phyloP scores from a whole-genome alignment of 37 sponge, comb jelly and placozoan genomes.

The Spongilla lacustris region DNA sequence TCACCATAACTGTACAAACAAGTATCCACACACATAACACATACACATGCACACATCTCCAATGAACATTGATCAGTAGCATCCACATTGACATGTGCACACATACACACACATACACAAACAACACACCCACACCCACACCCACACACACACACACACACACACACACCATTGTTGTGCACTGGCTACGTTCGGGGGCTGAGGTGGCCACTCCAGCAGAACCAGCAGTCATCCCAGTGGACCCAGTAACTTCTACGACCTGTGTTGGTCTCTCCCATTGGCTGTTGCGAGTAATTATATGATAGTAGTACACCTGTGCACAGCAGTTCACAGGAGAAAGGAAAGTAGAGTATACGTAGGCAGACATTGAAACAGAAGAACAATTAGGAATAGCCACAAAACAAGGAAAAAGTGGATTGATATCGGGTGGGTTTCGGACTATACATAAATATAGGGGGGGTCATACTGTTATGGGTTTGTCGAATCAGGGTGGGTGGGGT shows the following conservation, averaged over 20 bases:
- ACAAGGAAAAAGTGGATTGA: too few relatives aligned
- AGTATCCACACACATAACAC: background rate
- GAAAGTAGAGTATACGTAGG: too few relatives aligned
- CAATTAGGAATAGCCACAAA: too few relatives aligned
- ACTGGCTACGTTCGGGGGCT: background rate
- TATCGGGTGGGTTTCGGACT: too few relatives aligned
- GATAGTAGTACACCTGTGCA: conserved; percentile 71
- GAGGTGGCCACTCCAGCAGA: background rate
- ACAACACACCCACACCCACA: background rate
- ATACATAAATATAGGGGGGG: too few relatives aligned
- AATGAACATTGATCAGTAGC: too few relatives aligned
- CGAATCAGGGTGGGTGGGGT: too few relatives aligned
- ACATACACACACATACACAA: background rate
- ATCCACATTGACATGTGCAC: background rate
- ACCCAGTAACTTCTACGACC: conserved; percentile 23
- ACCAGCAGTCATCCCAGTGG: conserved; percentile 30
- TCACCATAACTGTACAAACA: background rate
- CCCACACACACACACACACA: background rate
- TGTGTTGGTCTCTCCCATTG: conserved; percentile 80
- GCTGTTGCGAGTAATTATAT: conserved; percentile 69
- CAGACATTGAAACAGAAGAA: too few relatives aligned
- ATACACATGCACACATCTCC: background rate
- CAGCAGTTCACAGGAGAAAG: background rate
- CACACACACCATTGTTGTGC: background rate
- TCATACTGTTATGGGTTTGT: too few relatives aligned